These are phyloP conservation scores for Protonemura montana DNA, from an alignment of 2,888 invertebrate genomes.

Conservation along the genomic window DNA sequence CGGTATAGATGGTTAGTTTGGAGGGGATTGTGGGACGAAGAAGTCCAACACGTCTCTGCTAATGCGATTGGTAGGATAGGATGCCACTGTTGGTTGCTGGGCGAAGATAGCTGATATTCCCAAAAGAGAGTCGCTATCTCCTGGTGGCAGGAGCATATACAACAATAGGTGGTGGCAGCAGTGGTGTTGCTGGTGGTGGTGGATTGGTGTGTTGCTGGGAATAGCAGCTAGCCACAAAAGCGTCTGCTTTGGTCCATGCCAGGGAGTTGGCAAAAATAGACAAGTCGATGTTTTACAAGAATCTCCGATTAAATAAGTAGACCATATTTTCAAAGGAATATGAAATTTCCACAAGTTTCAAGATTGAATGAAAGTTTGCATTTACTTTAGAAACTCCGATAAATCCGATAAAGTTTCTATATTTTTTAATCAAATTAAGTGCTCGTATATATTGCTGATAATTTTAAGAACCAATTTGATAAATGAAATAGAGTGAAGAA, in stretches of 20 bases:
- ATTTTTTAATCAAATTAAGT: slow-evolving; percentile 12
- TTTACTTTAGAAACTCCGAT: slow-evolving; percentile 3
- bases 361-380: slow-evolving; percentile 7
- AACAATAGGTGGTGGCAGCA: background rate
- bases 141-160: background rate
- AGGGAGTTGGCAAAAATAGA: background rate
- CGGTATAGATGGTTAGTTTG: background rate
- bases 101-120: background rate
- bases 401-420: slow-evolving; percentile 12
- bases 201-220: background rate
- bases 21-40: background rate
- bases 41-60: background rate
- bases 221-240: background rate
- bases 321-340: slow-evolving; percentile 12
- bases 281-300: slow-evolving; percentile 9
- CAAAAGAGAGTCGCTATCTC: background rate
- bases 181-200: background rate
- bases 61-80: slow-evolving; percentile 4
- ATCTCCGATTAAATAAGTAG: background rate
- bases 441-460: background rate
- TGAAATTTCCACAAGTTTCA: background rate
- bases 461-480: background rate
- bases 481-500: background rate
- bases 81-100: background rate
- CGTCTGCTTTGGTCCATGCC: background rate